Conservation (phyloP, 92 coral and sea anemone species). For the Isaurus tuberculatus region DNA sequence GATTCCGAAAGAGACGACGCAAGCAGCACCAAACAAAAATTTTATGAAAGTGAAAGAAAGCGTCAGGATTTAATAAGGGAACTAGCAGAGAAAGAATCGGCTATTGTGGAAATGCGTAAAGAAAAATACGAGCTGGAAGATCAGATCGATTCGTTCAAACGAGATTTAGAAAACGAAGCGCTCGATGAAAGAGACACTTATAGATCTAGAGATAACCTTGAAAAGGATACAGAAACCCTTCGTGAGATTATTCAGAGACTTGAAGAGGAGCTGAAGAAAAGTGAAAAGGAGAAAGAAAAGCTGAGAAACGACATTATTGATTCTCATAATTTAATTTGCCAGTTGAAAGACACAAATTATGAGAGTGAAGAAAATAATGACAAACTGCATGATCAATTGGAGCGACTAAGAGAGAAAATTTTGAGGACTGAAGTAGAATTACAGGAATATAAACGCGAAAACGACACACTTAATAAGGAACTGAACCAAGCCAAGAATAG, state of each 20-base stretch:
- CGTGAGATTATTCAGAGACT: slow-evolving; percentile 58
- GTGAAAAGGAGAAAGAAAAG: slow-evolving; percentile 82
- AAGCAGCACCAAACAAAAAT: slow-evolving; percentile 50
- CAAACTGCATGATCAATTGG: slow-evolving; percentile 63
- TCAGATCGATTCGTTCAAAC: slow-evolving; percentile 69
- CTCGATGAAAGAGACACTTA: slow-evolving; percentile 52
- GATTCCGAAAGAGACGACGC: slow-evolving; percentile 68
- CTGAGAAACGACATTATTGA: slow-evolving; percentile 74
- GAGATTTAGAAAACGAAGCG: slow-evolving; percentile 64
- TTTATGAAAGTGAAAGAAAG: slow-evolving; percentile 63
- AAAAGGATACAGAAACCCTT: slow-evolving; percentile 41
- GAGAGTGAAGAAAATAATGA: slow-evolving; percentile 65
- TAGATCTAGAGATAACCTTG: slow-evolving; percentile 56
- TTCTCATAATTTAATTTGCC: slow-evolving; percentile 73
- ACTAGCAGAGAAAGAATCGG: slow-evolving; percentile 55
- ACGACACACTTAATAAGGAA: slow-evolving; percentile 53
- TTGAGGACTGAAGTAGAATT: slow-evolving; percentile 63
- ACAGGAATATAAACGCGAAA: slow-evolving; percentile 56
- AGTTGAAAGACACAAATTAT: slow-evolving; percentile 67
- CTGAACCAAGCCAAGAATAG: slow-evolving; percentile 40
- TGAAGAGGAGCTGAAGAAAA: slow-evolving; percentile 63
- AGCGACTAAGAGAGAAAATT: slow-evolving; percentile 56
- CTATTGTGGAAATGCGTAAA: slow-evolving; percentile 51
- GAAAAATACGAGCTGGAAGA: slow-evolving; percentile 52
- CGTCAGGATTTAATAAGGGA: slow-evolving; percentile 56